A percentile compares a stretch with the other conserved stretches of the same genome.
phyloP scores from a whole-genome alignment of 1,140 invertebrate species.

The Lepidurus packardi region DNA sequence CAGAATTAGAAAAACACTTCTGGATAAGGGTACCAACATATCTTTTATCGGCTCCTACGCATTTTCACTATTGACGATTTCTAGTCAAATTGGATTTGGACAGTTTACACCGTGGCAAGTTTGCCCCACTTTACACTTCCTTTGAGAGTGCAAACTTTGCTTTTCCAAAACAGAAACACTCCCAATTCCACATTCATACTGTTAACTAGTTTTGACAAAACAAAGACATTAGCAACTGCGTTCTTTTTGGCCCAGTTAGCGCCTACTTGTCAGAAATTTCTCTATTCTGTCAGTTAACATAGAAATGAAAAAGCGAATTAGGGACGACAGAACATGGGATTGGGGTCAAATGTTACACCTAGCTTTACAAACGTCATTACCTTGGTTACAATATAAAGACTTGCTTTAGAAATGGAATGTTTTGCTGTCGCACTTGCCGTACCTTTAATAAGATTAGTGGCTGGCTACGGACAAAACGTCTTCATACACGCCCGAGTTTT shows the following conservation, averaged over 20 bases:
- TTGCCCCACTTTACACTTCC: background rate
- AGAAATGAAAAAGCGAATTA: too few relatives aligned
- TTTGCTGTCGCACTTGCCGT: too few relatives aligned
- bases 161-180: background rate
- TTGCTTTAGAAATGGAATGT: too few relatives aligned
- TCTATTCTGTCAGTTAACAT: too few relatives aligned
- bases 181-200: background rate
- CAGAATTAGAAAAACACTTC: background rate
- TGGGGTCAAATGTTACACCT: too few relatives aligned
- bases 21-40: constrained; percentile 18
- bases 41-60: background rate
- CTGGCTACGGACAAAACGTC: too few relatives aligned
- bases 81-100: background rate
- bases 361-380: too few relatives aligned
- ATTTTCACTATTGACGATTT: background rate
- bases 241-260: background rate
- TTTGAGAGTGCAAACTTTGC: constrained; percentile 1
- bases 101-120: background rate
- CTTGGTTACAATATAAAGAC: too few relatives aligned
- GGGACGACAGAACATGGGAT: too few relatives aligned
- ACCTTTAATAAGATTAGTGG: too few relatives aligned
- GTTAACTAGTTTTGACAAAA: background rate
- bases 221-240: background rate
- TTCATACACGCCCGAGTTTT: too few relatives aligned
- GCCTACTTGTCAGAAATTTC: background rate